phyloP scores from a whole-genome alignment of 2,797 vertebrate species.

The Steatocranus sp. region DNA sequence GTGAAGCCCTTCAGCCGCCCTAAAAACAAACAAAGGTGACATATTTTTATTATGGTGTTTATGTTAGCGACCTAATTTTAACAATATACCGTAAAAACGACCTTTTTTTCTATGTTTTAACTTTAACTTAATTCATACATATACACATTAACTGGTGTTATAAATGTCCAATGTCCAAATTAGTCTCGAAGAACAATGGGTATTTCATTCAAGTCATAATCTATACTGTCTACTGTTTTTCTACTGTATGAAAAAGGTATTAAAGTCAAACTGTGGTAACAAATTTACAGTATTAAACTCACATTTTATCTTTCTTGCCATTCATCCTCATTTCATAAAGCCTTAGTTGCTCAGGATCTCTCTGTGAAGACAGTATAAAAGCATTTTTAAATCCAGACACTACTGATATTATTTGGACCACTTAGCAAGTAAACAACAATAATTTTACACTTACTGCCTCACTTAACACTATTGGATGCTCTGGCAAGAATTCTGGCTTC shows the following conservation, averaged over 20 bases:
- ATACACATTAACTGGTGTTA: background rate
- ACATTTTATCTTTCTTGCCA: constrained; percentile 18
- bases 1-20: constrained; percentile 5
- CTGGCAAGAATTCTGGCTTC: constrained; percentile 74
- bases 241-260: background rate
- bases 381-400: background rate
- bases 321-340: constrained; percentile 4
- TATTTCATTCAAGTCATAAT: background rate
- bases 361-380: constrained; percentile 19
- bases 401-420: background rate
- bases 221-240: background rate
- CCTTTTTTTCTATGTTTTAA: background rate
- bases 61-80: background rate
- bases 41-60: background rate
- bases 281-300: constrained; percentile 2
- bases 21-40: constrained; percentile 22
- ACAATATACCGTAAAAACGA: background rate
- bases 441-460: constrained; percentile 61
- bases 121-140: background rate
- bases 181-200: background rate
- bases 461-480: constrained; percentile 73
- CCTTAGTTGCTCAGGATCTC: constrained; percentile 23
- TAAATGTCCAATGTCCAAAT: background rate
- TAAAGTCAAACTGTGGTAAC: background rate
- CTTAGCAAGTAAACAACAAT: background rate